phyloP scores from a whole-genome alignment of 1,140 invertebrate species.

The Teleopsis dalmanni region DNA sequence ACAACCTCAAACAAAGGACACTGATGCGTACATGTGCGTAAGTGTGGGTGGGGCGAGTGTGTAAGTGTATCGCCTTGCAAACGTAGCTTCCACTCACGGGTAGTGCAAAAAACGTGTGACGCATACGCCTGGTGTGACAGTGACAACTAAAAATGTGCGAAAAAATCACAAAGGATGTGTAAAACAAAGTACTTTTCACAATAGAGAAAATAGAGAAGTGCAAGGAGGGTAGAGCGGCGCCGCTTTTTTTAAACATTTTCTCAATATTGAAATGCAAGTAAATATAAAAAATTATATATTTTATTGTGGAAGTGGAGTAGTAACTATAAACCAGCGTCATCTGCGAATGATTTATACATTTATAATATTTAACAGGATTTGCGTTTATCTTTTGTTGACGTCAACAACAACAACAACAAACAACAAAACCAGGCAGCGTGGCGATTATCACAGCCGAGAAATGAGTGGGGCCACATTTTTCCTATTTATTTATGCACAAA shows the following conservation, averaged over 20 bases:
- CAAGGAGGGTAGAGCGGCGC: neutral
- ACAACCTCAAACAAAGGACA: too few species aligned
- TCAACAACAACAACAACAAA: neutral
- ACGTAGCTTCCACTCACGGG: too few species aligned
- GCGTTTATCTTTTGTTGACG: conserved; percentile 1
- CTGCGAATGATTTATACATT: conserved; percentile 14
- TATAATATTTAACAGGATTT: conserved; percentile 2
- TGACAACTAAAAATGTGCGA: neutral
- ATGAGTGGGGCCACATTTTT: neutral
- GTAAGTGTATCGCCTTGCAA: too few species aligned
- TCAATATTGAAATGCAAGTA: neutral
- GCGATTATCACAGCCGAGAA: neutral
- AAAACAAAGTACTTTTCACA: too few species aligned
- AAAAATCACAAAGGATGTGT: too few species aligned
- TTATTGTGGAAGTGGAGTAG: neutral
- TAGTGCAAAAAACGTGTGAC: too few species aligned
- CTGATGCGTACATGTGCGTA: too few species aligned
- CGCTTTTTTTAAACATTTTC: neutral
- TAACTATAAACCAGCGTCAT: conserved; percentile 9
- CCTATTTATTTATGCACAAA: neutral
- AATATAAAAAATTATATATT: neutral
- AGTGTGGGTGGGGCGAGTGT: too few species aligned
- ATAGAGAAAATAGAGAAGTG: neutral
- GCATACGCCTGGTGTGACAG: too few species aligned
- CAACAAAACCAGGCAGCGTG: neutral